These are phyloP conservation scores for Chymomyza fuscimana DNA, from an alignment of 2,888 invertebrate species.

Conservation along the genomic window DNA sequence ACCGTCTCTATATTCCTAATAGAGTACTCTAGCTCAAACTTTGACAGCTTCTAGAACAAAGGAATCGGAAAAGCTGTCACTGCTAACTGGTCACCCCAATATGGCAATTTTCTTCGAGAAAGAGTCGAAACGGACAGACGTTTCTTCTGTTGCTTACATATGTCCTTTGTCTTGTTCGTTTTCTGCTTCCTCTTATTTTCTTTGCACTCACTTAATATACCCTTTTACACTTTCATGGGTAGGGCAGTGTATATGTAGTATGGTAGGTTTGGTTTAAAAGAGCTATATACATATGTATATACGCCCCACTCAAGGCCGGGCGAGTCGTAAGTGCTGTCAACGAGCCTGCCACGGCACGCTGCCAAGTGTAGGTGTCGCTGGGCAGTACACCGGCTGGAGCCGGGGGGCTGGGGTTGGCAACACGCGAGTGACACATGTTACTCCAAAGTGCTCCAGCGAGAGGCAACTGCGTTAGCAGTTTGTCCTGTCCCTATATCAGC, in stretches of 20 bases:
- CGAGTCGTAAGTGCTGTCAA: slow-evolving; percentile 59
- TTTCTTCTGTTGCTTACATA: neutral
- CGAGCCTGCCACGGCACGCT: slow-evolving; percentile 34
- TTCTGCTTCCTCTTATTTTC: neutral
- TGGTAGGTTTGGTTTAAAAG: neutral
- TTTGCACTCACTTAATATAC: neutral
- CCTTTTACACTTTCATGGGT: too few relatives aligned
- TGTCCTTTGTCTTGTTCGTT: neutral
- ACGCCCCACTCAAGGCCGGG: slow-evolving; percentile 42
- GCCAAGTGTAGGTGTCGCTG: slow-evolving; percentile 22
- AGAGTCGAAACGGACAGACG: too few relatives aligned
- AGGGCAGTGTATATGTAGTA: too few relatives aligned
- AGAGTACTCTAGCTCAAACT: too few relatives aligned
- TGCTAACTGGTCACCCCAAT: too few relatives aligned
- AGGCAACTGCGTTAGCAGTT: slow-evolving; percentile 1
- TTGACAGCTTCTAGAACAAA: too few relatives aligned
- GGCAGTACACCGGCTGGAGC: neutral
- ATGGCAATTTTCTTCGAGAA: too few relatives aligned
- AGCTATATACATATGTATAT: slow-evolving; percentile 38
- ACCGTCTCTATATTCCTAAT: too few relatives aligned
- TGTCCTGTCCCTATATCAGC: neutral
- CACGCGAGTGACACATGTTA: slow-evolving; percentile 51
- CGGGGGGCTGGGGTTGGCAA: neutral
- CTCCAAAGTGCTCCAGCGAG: slow-evolving; percentile 43
- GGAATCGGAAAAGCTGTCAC: too few relatives aligned